Evolutionary conservation across 1,140 invertebrate genomes (phyloP), one percentile per base, ranked within the genome.

Genomic region (Pseudomyrmex dendroicus): DNA sequence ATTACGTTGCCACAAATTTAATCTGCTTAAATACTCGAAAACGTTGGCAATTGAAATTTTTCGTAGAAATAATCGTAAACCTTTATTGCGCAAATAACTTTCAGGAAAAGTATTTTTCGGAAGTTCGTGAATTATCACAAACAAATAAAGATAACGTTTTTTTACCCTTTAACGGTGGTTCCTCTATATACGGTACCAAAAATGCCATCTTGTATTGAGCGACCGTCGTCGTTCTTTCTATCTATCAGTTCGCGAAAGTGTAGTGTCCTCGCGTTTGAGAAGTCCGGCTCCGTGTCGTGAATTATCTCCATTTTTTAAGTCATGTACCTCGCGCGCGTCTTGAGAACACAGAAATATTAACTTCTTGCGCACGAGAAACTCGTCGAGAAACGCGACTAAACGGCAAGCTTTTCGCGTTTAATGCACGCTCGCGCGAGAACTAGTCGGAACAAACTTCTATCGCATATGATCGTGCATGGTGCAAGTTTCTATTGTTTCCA

Each of bases 141-240:
- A 59, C 13, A 17, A 56, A n/a, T 5, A 20, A 66, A 54, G 64
- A 7, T n/a, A 46, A 35, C 35, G 35, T 17, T 2, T 50, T 50
- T 57, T 17, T 88, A 88, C 87, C 77, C 73, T 15, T 88, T 68
- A 2, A 82, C 20, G 0, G 84, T 88, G 0, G 87, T 88, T 48
- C 63, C n/a, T 62, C 73, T 73, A 12, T 85, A 88, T 57, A 88
- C 67, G n/a, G 52, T 56, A 13, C 83, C 68, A 17, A 68, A 88
- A 35, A 87, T 84, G 44, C 52, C 48, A 0, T 50, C 61, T 2
- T 73, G 73, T 3, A 50, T 15, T n/a, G 72, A 83, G 3, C 62
- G 62, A 17, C 10, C 64, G 48, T 54, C 67, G 2, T 78, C 77
- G 4, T 78, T 73, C n/a, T 78, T 67, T 17, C 22, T 72, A 2